Evolutionary conservation across 2,888 invertebrate genomes (phyloP).

Genomic region (Suillia variegata): DNA sequence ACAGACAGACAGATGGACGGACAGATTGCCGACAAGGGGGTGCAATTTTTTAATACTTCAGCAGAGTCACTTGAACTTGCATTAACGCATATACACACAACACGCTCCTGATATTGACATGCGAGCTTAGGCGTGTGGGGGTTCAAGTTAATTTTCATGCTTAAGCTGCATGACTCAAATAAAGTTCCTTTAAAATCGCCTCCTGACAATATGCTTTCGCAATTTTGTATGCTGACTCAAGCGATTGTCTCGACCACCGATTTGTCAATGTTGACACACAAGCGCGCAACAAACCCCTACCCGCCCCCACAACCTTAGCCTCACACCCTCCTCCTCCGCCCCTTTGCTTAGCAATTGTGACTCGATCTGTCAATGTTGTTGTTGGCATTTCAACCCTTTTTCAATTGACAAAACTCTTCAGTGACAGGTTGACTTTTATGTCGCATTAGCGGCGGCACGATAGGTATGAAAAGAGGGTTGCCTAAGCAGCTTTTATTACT

Average conservation of each 20-base stretch:
- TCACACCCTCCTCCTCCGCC: neutral
- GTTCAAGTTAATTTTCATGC: no score
- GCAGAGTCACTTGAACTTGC: neutral
- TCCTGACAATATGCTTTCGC: slow-evolving; percentile 1
- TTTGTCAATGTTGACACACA: neutral
- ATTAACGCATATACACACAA: neutral
- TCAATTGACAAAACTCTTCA: no score
- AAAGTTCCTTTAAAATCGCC: neutral
- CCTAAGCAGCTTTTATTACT: no score
- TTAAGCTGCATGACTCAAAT: no score
- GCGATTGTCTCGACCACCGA: neutral
- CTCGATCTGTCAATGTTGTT: neutral
- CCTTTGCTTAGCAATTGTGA: neutral
- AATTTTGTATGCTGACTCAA: neutral
- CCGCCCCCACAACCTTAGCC: neutral
- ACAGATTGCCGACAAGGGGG: no score
- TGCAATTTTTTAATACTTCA: no score
- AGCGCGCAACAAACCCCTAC: no score
- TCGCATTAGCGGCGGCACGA: no score
- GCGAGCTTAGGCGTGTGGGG: neutral
- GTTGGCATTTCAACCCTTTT: neutral
- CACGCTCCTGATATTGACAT: neutral
- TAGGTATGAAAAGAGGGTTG: no score
- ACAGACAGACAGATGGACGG: neutral
- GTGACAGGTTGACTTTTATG: no score